Conservation (phyloP, 2,888 invertebrate genomes). For the Rhabditoides inermis region DNA sequence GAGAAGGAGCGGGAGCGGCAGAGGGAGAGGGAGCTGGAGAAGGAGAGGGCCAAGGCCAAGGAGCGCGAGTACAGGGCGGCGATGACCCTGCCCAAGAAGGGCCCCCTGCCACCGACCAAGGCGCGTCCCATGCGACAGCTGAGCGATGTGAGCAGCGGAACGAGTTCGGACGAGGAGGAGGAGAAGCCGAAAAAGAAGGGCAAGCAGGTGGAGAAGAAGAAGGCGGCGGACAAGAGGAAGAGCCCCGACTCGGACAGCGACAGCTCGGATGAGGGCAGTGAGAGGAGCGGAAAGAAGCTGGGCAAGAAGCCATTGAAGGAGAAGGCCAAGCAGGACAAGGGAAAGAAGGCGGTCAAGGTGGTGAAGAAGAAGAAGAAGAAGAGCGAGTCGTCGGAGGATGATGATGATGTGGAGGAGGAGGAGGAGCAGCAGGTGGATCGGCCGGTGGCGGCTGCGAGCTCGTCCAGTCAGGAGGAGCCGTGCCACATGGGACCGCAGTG, state of each 20-base stretch:
- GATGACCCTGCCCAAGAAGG: too few species aligned
- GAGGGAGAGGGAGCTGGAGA: too few species aligned
- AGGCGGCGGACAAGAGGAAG: neutral
- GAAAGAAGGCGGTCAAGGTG: neutral
- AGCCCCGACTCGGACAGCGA: too few species aligned
- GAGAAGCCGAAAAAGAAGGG: neutral
- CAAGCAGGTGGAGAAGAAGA: neutral
- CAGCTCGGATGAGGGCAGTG: neutral
- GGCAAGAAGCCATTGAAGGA: constrained; percentile 6
- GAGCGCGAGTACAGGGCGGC: too few species aligned
- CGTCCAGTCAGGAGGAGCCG: neutral
- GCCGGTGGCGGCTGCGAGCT: too few species aligned
- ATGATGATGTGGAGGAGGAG: neutral
- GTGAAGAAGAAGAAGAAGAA: neutral
- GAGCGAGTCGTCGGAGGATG: constrained; percentile 1
- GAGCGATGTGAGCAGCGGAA: too few species aligned
- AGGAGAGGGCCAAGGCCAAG: too few species aligned
- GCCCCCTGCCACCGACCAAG: too few species aligned
- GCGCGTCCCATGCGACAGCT: too few species aligned
- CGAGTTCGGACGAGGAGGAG: neutral
- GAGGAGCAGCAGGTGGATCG: too few species aligned
- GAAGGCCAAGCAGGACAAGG: constrained; percentile 2
- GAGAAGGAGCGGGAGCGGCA: too few species aligned
- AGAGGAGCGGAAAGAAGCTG: neutral
- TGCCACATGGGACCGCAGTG: constrained; percentile 7